Conservation (phyloP, 2,113 vertebrate genomes). For the Malurus alboscapulatus region DNA sequence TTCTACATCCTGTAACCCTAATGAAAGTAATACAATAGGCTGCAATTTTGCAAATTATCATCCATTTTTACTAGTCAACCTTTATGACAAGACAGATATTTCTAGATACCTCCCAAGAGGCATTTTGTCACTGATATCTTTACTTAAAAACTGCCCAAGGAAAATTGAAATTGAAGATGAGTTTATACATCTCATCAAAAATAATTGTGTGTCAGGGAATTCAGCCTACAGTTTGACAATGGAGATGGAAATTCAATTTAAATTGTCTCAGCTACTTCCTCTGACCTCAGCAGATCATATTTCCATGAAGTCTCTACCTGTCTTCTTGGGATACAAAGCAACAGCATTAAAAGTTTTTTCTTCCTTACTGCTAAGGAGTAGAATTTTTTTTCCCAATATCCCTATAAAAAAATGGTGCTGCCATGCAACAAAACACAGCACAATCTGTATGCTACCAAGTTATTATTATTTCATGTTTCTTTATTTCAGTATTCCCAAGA, state of each 20-base stretch:
- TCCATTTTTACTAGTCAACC: neutral
- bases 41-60: neutral
- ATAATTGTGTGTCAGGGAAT: neutral
- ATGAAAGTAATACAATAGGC: neutral
- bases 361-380: neutral
- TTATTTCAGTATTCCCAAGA: neutral
- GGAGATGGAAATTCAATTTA: neutral
- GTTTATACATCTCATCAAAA: neutral
- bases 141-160: neutral
- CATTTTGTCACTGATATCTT: neutral
- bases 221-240: neutral
- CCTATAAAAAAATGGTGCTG: neutral
- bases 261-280: neutral
- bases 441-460: neutral
- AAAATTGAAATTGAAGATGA: neutral
- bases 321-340: neutral
- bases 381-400: neutral
- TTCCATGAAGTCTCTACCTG: neutral
- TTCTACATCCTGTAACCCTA: neutral
- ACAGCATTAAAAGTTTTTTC: neutral
- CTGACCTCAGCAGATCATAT: neutral
- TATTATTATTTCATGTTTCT: neutral
- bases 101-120: neutral
- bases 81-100: neutral
- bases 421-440: neutral